These are phyloP conservation scores for Nemurella pictetii DNA, from an alignment of 2,888 invertebrate genomes.

Conservation along the genomic window DNA sequence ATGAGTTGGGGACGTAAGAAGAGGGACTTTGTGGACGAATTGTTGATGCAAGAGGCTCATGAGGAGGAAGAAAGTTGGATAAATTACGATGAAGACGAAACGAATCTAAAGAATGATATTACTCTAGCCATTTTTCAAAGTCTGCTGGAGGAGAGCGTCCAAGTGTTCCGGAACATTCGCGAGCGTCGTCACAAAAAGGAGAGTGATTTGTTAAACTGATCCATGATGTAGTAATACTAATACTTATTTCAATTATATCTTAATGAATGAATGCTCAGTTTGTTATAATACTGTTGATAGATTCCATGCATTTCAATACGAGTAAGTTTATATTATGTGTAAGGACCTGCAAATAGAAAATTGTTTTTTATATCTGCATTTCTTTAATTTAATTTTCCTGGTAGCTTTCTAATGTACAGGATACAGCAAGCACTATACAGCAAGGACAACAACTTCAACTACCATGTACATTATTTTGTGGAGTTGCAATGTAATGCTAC, in stretches of 20 bases:
- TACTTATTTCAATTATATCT: neutral
- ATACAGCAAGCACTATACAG: too few relatives aligned
- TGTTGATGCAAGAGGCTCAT: constrained; percentile 69
- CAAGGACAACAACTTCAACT: too few relatives aligned
- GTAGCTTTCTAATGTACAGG: too few relatives aligned
- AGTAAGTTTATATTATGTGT: neutral
- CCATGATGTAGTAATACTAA: neutral
- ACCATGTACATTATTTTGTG: too few relatives aligned
- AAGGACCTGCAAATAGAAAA: neutral
- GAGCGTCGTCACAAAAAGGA: neutral
- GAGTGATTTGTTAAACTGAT: neutral
- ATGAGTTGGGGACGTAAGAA: constrained; percentile 66
- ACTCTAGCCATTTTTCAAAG: constrained; percentile 57
- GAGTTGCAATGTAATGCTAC: too few relatives aligned
- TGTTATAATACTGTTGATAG: neutral
- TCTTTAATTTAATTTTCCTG: too few relatives aligned
- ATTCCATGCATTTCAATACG: neutral
- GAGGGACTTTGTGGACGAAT: constrained; percentile 71
- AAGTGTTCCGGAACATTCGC: constrained; percentile 27
- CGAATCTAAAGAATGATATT: constrained; percentile 60
- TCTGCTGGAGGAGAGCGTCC: constrained; percentile 56
- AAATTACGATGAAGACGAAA: constrained; percentile 71
- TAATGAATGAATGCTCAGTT: neutral
- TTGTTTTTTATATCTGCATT: too few relatives aligned
- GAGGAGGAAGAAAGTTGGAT: constrained; percentile 75